Evolutionary conservation across 2,888 invertebrate genomes (phyloP), one percentile per base, ranked within the genome.

Genomic region (Sceliomorpha sp.): DNA sequence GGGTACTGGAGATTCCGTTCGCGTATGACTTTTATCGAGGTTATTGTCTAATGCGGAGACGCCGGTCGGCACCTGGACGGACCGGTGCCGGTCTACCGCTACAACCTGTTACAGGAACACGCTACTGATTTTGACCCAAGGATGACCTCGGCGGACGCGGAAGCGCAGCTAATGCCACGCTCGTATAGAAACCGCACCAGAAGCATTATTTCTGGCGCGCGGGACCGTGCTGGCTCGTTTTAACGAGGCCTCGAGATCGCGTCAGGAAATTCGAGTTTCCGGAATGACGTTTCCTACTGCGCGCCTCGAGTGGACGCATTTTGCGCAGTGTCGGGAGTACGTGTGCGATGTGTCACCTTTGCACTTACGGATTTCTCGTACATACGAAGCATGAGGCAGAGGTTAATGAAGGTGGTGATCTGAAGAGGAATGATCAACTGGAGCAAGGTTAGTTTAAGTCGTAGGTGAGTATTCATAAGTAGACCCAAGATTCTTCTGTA

Each of bases 91-190:
- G 79, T n/a, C n/a, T n/a, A n/a, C n/a, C n/a, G n/a, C 74, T 40
- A 81, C 82, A 82, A 84, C 84, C 82, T 83, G 84, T 83, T 84
- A 81, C 77, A 75, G 68, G 74, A 75, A 59, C 58, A 71, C 70
- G 78, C 69, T 73, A 78, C 76, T 79, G 84, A 84, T 84, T 80
- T 71, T 79, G 80, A 84, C 83, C 84, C 71, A 55, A 70, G 67
- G 84, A 84, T 84, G 82, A 81, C 81, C 83, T 70, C 44, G 47
- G 34, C 59, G 72, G 68, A 76, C 74, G 70, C 73, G 79, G 78
- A 79, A 78, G 68, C 63, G 63, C 45, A 39, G 26, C 75, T 75
- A 76, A 74, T 77, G 68, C 53, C 70, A 67, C 68, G 47, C 72
- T 37, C 72, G 74, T 74, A 75, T 72, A 73, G 76, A 80, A 74